Conservation (phyloP, 2,888 invertebrate genomes). For the Epinotia demarniana region DNA sequence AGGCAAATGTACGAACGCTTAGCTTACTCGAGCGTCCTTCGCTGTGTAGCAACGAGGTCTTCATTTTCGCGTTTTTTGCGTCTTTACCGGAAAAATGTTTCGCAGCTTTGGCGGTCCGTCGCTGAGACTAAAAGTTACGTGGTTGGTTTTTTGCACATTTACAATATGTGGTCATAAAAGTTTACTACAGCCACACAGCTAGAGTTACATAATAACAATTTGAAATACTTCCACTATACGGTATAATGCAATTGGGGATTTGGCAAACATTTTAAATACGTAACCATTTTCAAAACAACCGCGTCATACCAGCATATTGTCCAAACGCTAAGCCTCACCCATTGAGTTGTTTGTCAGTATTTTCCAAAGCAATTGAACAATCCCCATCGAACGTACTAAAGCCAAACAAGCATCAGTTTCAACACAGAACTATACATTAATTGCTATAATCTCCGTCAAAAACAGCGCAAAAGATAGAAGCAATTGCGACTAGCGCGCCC, state of each 20-base stretch:
- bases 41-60: slow-evolving; percentile 1
- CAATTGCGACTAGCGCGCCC: slow-evolving; percentile 35
- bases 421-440: slow-evolving; percentile 9
- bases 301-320: neutral
- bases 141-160: slow-evolving; percentile 1
- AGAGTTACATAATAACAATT: neutral
- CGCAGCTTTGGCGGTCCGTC: neutral
- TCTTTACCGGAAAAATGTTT: slow-evolving; percentile 9
- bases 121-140: neutral
- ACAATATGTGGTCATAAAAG: neutral
- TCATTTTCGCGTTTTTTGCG: slow-evolving; percentile 14
- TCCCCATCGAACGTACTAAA: neutral
- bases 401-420: neutral
- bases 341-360: too few species aligned
- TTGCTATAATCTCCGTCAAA: slow-evolving; percentile 25
- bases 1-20: slow-evolving; percentile 32
- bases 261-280: neutral
- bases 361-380: neutral
- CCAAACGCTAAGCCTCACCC: neutral
- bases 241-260: neutral
- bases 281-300: too few species aligned
- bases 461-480: slow-evolving; percentile 33
- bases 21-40: slow-evolving; percentile 8
- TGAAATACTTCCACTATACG: neutral
- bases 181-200: too few species aligned